Percentiles rank a stretch among this genome's conserved stretches.
These are phyloP conservation scores for Eristalis intricaria DNA, from an alignment of 2,888 invertebrate genomes.

Conservation along the genomic window DNA sequence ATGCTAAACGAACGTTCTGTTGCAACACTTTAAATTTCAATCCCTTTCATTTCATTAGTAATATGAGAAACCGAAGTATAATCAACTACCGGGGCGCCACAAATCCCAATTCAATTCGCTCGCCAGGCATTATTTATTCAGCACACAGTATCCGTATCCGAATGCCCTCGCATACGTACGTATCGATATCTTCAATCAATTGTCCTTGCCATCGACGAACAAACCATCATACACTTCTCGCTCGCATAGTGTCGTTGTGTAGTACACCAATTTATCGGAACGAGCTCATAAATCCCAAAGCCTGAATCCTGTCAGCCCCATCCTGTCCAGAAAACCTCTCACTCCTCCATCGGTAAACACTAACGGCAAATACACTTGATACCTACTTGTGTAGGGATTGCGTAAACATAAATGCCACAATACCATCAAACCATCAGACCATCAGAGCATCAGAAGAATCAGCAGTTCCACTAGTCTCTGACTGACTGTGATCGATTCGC, in stretches of 20 bases:
- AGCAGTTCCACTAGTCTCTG: conserved; percentile 17
- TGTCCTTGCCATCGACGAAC: conserved; percentile 41
- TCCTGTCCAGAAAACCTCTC: background rate
- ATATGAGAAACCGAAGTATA: conserved; percentile 54
- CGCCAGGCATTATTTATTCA: conserved; percentile 67
- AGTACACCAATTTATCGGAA: conserved; percentile 57
- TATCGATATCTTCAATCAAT: conserved; percentile 67
- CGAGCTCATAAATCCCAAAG: conserved; percentile 64
- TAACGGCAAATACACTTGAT: conserved; percentile 27
- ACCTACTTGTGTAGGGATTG: conserved; percentile 39
- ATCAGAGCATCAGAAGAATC: conserved; percentile 49
- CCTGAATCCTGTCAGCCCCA: background rate
- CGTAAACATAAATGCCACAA: conserved; percentile 32
- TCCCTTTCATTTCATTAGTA: conserved; percentile 51
- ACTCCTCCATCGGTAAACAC: conserved; percentile 23
- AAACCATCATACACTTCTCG: conserved; percentile 38
- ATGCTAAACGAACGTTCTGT: background rate
- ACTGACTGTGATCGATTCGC: conserved; percentile 67
- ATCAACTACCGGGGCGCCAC: conserved; percentile 25
- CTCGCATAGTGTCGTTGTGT: conserved; percentile 42
- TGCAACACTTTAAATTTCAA: background rate
- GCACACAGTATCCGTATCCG: conserved; percentile 28
- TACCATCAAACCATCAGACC: conserved; percentile 16
- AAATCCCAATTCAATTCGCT: conserved; percentile 70
- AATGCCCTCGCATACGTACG: conserved; percentile 16